Evolutionary conservation across 92 coral and sea anemone species (phyloP).

Genomic region (Actinostola sp.): DNA sequence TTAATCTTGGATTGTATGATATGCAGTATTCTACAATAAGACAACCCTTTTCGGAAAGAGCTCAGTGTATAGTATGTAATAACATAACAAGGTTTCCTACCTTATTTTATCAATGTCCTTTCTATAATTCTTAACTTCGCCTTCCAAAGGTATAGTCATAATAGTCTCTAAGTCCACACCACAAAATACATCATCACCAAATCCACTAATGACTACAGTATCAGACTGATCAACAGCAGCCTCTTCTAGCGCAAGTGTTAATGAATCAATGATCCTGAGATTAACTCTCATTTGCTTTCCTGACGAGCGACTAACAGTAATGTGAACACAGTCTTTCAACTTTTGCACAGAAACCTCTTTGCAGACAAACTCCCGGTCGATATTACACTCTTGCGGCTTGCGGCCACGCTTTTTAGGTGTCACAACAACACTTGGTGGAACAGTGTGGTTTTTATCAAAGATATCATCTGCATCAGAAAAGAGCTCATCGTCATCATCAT

Average conservation of each 20-base stretch:
- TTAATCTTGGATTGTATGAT: too few relatives aligned
- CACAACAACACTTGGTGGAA: constrained; percentile 15
- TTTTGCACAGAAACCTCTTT: constrained; percentile 83
- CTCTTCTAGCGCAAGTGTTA: constrained; percentile 93
- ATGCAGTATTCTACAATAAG: too few relatives aligned
- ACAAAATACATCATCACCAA: constrained; percentile 86
- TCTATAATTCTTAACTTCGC: constrained; percentile 71
- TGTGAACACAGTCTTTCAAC: constrained; percentile 70
- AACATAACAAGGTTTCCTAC: constrained; percentile 25
- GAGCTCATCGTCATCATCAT: constrained; percentile 32
- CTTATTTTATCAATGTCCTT: constrained; percentile 86
- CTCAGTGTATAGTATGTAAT: constrained; percentile 3
- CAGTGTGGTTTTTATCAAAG: background rate
- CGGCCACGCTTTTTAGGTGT: constrained; percentile 45
- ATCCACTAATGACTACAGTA: constrained; percentile 86
- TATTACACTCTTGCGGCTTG: constrained; percentile 8
- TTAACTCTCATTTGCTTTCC: constrained; percentile 83
- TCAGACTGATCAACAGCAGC: constrained; percentile 85
- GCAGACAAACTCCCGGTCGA: constrained; percentile 50
- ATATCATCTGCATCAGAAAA: constrained; percentile 33
- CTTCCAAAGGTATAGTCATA: constrained; percentile 59
- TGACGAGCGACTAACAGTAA: constrained; percentile 74
- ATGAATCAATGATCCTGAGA: constrained; percentile 80
- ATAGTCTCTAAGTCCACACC: constrained; percentile 84
- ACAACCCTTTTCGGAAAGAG: too few relatives aligned